Evolutionary conservation across 2,888 invertebrate genomes (phyloP).

Genomic region (Caenorhabditis sp.): DNA sequence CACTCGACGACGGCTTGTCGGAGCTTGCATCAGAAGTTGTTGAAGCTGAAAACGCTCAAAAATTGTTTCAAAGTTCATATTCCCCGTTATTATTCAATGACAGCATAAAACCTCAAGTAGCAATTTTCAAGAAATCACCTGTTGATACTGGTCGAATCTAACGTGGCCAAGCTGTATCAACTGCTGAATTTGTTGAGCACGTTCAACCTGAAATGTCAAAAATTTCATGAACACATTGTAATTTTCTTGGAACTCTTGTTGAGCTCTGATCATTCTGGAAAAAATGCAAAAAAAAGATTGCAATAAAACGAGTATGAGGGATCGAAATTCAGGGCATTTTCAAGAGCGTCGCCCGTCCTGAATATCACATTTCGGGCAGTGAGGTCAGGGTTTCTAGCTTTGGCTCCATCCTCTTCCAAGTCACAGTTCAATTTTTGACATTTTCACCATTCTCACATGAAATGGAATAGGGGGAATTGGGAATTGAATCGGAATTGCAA

Average conservation of each 20-base stretch:
- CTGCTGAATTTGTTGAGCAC: slow-evolving; percentile 59
- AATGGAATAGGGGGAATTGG: neutral
- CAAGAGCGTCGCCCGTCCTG: slow-evolving; percentile 26
- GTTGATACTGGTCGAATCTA: slow-evolving; percentile 54
- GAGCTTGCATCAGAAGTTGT: slow-evolving; percentile 54
- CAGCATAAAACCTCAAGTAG: neutral
- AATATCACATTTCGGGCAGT: slow-evolving; percentile 49
- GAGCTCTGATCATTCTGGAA: too few relatives aligned
- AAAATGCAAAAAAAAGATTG: slow-evolving; percentile 13
- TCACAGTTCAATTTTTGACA: slow-evolving; percentile 48
- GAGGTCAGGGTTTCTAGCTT: slow-evolving; percentile 3
- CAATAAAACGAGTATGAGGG: slow-evolving; percentile 41
- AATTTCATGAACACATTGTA: too few relatives aligned
- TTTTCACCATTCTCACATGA: slow-evolving; percentile 37
- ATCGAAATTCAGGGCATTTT: slow-evolving; percentile 54
- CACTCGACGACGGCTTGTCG: slow-evolving; percentile 36
- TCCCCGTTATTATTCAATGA: too few relatives aligned
- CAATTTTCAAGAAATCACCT: slow-evolving; percentile 29
- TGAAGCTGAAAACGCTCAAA: slow-evolving; percentile 50
- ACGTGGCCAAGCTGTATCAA: slow-evolving; percentile 54
- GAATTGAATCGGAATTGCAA: slow-evolving; percentile 23
- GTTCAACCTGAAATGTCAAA: slow-evolving; percentile 50
- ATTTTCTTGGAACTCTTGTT: too few relatives aligned
- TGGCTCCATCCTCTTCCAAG: neutral
- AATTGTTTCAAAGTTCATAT: too few relatives aligned